These are phyloP conservation scores for Neoscelio sp. DNA, from an alignment of 2,888 invertebrate species.

Conservation along the genomic window DNA sequence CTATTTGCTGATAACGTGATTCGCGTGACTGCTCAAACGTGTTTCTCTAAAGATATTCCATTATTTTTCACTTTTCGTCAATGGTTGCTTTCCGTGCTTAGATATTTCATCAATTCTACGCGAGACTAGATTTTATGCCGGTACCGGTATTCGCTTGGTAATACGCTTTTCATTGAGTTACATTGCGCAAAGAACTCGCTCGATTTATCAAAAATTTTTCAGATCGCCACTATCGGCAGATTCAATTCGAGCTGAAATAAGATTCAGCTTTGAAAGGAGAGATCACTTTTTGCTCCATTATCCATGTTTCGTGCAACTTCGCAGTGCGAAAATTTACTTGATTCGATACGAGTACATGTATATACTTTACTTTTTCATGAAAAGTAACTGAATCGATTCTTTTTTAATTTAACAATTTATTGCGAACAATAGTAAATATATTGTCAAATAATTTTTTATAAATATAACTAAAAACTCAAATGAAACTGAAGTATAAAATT, in stretches of 20 bases:
- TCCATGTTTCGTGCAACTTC: constrained; percentile 31
- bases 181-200: constrained; percentile 36
- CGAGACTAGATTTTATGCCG: constrained; percentile 62
- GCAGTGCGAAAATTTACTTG: constrained; percentile 18
- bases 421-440: no score
- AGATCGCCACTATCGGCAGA: constrained; percentile 75
- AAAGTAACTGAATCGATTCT: no score
- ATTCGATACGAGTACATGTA: constrained; percentile 25
- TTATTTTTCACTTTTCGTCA: constrained; percentile 51
- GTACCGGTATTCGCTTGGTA: constrained; percentile 61
- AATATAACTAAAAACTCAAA: no score
- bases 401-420: no score
- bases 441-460: no score
- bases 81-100: constrained; percentile 24
- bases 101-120: constrained; percentile 60
- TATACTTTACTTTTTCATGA: neutral
- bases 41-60: constrained; percentile 40
- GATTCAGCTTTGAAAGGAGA: constrained; percentile 61
- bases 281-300: constrained; percentile 43
- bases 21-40: constrained; percentile 23
- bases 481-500: no score
- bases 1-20: constrained; percentile 14
- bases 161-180: constrained; percentile 73
- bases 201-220: constrained; percentile 76
- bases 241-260: constrained; percentile 75